Evolutionary conservation across 2,797 vertebrate species (phyloP).

Genomic region (Bradypodion pumilum): DNA sequence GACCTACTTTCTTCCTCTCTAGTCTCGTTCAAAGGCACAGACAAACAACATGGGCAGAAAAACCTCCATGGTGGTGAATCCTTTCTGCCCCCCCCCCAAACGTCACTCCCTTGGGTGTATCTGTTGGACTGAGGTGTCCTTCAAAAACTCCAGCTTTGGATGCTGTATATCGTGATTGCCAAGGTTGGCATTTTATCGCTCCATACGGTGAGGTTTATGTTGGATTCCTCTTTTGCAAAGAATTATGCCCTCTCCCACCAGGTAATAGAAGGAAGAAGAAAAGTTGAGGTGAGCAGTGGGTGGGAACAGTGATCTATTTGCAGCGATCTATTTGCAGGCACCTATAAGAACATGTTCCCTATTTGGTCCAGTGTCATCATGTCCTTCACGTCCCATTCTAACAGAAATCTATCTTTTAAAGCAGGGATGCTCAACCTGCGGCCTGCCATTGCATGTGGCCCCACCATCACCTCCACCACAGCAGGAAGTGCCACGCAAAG

Average conservation of each 20-base stretch:
- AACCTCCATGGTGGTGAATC: not conserved
- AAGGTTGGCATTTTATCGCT: not conserved
- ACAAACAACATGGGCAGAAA: slow-evolving; percentile 20
- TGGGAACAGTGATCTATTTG: not conserved
- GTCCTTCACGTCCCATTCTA: not conserved
- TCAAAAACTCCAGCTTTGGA: not conserved
- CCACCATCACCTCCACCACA: too few relatives aligned
- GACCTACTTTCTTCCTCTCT: slow-evolving; percentile 75
- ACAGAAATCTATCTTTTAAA: not conserved
- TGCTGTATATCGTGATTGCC: not conserved
- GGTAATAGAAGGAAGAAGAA: not conserved
- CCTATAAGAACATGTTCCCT: not conserved
- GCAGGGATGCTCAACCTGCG: not conserved
- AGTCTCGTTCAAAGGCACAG: slow-evolving; percentile 17
- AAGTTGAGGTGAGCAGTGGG: not conserved
- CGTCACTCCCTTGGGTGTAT: not conserved
- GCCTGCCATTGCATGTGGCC: too few relatives aligned
- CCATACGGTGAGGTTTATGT: not conserved
- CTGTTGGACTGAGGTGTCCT: not conserved
- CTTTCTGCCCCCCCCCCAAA: not conserved
- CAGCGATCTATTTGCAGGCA: not conserved
- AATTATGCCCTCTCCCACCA: not conserved
- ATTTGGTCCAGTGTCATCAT: not conserved
- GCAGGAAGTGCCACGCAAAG: too few relatives aligned
- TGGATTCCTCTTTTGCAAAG: not conserved